Conservation (phyloP, 2,888 invertebrate genomes). For the Amphipyra tragopoginis region DNA sequence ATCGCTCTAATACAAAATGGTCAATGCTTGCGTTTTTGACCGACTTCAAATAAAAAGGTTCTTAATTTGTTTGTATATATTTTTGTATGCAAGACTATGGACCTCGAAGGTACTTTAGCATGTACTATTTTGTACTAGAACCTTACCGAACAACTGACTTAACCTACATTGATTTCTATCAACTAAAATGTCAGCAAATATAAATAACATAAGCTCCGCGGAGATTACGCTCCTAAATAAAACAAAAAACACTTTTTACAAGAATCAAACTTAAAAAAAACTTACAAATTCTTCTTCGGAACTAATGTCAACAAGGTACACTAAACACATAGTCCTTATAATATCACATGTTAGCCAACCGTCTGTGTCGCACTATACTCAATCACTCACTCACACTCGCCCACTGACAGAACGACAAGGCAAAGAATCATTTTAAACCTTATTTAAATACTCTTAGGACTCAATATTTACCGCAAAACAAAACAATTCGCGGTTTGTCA, state of each 20-base stretch:
- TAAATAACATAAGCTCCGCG: slow-evolving; percentile 23
- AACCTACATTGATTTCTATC: slow-evolving; percentile 12
- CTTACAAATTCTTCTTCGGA: slow-evolving; percentile 16
- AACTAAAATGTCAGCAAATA: slow-evolving; percentile 9
- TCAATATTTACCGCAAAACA: no score
- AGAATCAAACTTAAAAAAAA: slow-evolving; percentile 33
- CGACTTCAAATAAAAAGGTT: no score
- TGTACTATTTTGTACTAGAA: slow-evolving; percentile 15
- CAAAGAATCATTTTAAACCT: no score
- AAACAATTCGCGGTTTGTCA: no score
- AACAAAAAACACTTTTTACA: slow-evolving; percentile 30
- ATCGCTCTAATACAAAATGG: slow-evolving; percentile 14
- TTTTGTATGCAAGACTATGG: no score
- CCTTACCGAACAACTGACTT: not conserved
- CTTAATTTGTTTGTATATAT: no score
- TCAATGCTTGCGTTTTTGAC: not conserved
- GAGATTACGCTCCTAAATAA: slow-evolving; percentile 45
- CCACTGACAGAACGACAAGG: no score
- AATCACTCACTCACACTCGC: not conserved
- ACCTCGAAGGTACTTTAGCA: not conserved
- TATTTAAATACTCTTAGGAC: no score
- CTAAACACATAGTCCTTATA: slow-evolving; percentile 28
- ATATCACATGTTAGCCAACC: slow-evolving; percentile 40
- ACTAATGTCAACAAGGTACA: slow-evolving; percentile 23
- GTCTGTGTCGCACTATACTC: slow-evolving; percentile 5